Evolutionary conservation across 2,888 invertebrate species (phyloP), one percentile per base, ranked within the genome.

Genomic region (Coenonympha arcania): DNA sequence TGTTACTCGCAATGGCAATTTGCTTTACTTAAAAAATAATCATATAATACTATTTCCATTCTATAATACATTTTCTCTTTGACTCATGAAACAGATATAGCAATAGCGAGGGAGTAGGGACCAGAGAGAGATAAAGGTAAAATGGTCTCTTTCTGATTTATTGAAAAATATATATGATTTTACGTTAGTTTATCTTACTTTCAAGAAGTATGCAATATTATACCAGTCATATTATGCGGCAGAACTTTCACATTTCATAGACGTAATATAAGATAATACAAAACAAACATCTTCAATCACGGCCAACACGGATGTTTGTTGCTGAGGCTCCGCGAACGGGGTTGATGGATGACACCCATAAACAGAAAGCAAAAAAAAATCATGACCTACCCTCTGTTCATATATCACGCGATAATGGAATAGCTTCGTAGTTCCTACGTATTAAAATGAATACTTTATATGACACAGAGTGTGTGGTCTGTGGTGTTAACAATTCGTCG

Each of bases 341-440:
- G 44, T 54, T 59, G 59, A 59, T 59, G 51, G 56, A 57, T 59
- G 57, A 50, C 26, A n/a, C 4, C 33, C 30, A 44, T 46, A 43
- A 49, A 52, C 49, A 49, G 33, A 49, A 52, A 40, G 46, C 43
- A 49, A 55, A 52, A 51, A 52, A 34, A 33, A 5, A 18, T 9
- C 37, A 37, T 47, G 26, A 34, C 19, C 31, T 33, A 33, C 8
- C 26, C 13, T 22, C 30, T 34, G 15, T 16, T 48, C 34, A 44
- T 44, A 40, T 26, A 51, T 40, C 48, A 41, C 30, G 30, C n/a
- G 42, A 43, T 55, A 41, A 44, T 57, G 54, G 48, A 41, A 43
- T 56, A 55, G 44, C 41, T 18, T 31, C 40, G n/a, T n/a, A n/a
- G n/a, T n/a, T 50, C 24, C 22, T 22, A 16, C 11, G n/a, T 31